phyloP scores from a whole-genome alignment of 1,140 invertebrate genomes.

The Drosophila takahashii region DNA sequence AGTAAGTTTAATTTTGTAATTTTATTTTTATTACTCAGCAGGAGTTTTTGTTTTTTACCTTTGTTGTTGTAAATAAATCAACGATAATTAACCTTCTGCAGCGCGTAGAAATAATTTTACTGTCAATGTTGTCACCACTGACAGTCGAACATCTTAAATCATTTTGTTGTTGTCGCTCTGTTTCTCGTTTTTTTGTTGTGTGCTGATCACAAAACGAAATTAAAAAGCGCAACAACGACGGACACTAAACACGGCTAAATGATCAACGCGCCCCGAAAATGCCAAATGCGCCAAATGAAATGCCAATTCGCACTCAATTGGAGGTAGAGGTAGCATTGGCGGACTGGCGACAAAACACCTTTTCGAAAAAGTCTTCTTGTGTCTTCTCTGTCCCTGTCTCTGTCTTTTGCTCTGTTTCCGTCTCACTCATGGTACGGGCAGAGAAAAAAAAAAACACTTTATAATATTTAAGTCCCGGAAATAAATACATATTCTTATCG shows the following conservation, averaged over 20 bases:
- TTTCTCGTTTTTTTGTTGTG: slow-evolving; percentile 19
- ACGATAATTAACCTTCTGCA: slow-evolving; percentile 80
- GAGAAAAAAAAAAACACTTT: background rate
- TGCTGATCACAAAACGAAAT: slow-evolving; percentile 59
- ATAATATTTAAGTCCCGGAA: background rate
- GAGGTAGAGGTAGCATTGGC: slow-evolving; percentile 33
- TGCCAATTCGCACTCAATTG: slow-evolving; percentile 79
- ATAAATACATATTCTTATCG: no score
- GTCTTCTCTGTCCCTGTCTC: background rate
- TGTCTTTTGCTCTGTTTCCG: slow-evolving; percentile 2
- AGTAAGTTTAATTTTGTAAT: slow-evolving; percentile 17
- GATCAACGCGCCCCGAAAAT: slow-evolving; percentile 70
- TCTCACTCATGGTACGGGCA: background rate
- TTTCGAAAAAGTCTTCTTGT: slow-evolving; percentile 31
- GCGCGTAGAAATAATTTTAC: slow-evolving; percentile 81
- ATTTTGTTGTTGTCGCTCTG: slow-evolving; percentile 61
- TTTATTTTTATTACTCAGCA: slow-evolving; percentile 24
- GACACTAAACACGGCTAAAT: slow-evolving; percentile 80
- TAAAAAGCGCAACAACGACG: slow-evolving; percentile 68
- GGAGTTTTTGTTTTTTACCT: slow-evolving; percentile 30
- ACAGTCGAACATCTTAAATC: slow-evolving; percentile 83
- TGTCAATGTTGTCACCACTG: slow-evolving; percentile 79
- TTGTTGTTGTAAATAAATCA: slow-evolving; percentile 81
- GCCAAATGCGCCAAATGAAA: slow-evolving; percentile 80
- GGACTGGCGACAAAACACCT: slow-evolving; percentile 69